Percentiles rank a stretch among this genome's conserved stretches.
phyloP scores from a whole-genome alignment of 2,797 vertebrate species.

The Characodon lateralis region DNA sequence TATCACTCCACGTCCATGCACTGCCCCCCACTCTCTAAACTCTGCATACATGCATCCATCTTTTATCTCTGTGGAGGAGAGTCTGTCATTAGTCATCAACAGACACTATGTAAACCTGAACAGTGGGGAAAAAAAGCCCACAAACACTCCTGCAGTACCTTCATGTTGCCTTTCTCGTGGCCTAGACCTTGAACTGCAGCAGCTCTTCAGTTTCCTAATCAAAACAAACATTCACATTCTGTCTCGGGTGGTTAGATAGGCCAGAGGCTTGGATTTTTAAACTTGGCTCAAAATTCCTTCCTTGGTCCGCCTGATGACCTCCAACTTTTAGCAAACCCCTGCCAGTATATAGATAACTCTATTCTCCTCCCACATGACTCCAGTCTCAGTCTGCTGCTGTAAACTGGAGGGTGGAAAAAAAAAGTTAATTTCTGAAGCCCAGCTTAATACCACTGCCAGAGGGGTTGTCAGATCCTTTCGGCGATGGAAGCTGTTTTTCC shows the following conservation, averaged over 20 bases:
- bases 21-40: conserved; percentile 13
- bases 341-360: conserved; percentile 55
- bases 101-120: conserved; percentile 38
- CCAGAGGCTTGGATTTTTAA: conserved; percentile 35
- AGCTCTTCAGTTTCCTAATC: conserved; percentile 52
- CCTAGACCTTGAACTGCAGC: conserved; percentile 36
- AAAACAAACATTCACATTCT: conserved; percentile 53
- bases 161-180: conserved; percentile 29
- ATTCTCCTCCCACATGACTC: conserved; percentile 28
- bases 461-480: conserved; percentile 49
- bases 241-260: conserved; percentile 43
- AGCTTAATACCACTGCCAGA: conserved; percentile 68
- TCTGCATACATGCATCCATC: conserved; percentile 41
- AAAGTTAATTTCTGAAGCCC: conserved; percentile 60
- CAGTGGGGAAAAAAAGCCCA: conserved; percentile 5
- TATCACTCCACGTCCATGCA: conserved; percentile 16
- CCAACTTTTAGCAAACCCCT: conserved; percentile 43
- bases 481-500: conserved; percentile 41
- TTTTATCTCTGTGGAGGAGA: conserved; percentile 31
- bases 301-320: conserved; percentile 20
- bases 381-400: background rate
- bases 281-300: conserved; percentile 24
- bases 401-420: conserved; percentile 13
- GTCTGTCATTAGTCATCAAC: conserved; percentile 41
- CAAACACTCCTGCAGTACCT: conserved; percentile 12